Base-by-base conservation (phyloP, 2,797 vertebrate genomes). In the Cossypha caffra region DNA sequence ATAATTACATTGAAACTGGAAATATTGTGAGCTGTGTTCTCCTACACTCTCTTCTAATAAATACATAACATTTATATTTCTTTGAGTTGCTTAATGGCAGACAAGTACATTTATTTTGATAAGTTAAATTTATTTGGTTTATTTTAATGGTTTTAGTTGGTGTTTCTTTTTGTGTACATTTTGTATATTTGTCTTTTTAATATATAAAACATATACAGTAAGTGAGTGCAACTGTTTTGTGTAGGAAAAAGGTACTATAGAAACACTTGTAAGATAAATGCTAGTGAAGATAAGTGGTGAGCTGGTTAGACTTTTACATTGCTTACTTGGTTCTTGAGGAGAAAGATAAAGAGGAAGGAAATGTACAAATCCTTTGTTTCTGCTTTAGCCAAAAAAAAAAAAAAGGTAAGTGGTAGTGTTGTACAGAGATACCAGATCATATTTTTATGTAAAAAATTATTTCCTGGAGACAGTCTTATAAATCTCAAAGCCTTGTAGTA, bases 331-430 rank as follows among this genome's bases (percentile, higher is more conserved):
- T 66, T 87, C 54, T 68, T 58, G 40, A 78, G 26, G 16, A 77
- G n/a, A 47, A 57, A 54, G 11, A 47, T 54, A 13, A n/a, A 63
- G 47, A 42, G 20, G 24, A 78, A 54, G 17, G 11, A 64, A 78
- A 45, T 37, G 52, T 0, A 16, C 0, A 6, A 50, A 40, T 68
- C 12, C 20, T 68, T 42, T 68, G 2, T 55, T 83, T 21, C 19
- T 68, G 5, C 29, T 43, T 18, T 77, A 57, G 11, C 5, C 7
- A 29, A 45, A 35, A 43, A n/a, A 33, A 31, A 35, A 42, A 42
- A 45, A 45, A 45, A 21, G 43, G 11, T 45, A 45, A 45, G 13
- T 1, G 12, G 4, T 25, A 16, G 5, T 1, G 1, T 10, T 52
- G 10, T n/a, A 8, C 14, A 40, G 45, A 87, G 47, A 21, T 38